Base-by-base conservation (phyloP, 1,140 invertebrate genomes). In the Lordiphosa collinella region DNA sequence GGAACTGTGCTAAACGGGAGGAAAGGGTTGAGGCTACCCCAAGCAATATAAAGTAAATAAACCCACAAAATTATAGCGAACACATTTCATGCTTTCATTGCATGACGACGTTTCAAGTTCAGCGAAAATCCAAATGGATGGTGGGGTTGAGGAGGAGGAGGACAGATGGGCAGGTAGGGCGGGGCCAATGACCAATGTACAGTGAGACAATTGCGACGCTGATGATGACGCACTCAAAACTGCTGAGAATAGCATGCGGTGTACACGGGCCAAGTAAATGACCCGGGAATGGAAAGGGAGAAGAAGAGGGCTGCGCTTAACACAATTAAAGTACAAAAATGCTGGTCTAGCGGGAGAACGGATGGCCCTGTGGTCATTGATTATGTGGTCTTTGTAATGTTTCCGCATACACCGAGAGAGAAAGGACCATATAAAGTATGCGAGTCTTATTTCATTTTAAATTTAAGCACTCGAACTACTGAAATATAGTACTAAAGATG, bases 71-170 rank as follows among this genome's bases (percentile, higher is more conserved):
- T 54, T 47, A 55, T 46, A 52, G 59, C 47, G 35, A 38, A 41
- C 22, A 67, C 41, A 65, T 61, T 69, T 55, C 66, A 69, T 62
- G 66, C 48, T 65, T 48, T 60, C 56, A 54, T 69, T 69, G 62
- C 66, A 69, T 69, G 64, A 56, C 64, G 37, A 60, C 55, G 66
- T 60, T 69, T 69, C 66, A 69, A 69, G 66, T 69, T 69, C 66
- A 65, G 34, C 55, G 32, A 65, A 69, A 55, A 46, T 52, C 53
- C 43, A 56, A 31, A 47, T 50, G 49, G 0, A 14, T 22, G 29
- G 14, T 11, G 35, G 8, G 37, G 18, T 18, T 32, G 40, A 48
- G 31, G 46, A 10, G 34, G 12, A 0, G 8, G 22, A 14, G 10
- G 32, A 5, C 6, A 7, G 16, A 10, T 18, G 51, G 31, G 32